Conservation (phyloP, 2,888 invertebrate genomes). For the Nomada flava region DNA sequence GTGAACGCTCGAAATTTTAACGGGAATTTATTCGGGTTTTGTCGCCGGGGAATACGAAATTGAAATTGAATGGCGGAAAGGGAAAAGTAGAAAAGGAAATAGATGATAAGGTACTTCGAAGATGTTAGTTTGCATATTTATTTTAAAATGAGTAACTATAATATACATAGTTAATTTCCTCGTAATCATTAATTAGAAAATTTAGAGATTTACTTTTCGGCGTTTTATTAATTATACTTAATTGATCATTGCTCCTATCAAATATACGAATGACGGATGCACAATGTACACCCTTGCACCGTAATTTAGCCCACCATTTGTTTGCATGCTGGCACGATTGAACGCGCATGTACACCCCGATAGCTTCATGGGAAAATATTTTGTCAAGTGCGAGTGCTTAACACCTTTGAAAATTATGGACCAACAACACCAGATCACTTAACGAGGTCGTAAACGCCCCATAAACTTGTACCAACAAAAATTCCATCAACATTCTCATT, state of each 20-base stretch:
- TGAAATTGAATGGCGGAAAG: neutral
- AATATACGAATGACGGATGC: slow-evolving; percentile 47
- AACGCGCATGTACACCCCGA: slow-evolving; percentile 25
- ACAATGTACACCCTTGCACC: slow-evolving; percentile 22
- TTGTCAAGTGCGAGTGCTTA: slow-evolving; percentile 70
- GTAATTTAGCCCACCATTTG: slow-evolving; percentile 60
- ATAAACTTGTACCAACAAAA: neutral
- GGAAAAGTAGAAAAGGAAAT: too few species aligned
- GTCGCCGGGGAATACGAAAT: neutral
- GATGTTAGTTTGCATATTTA: too few species aligned
- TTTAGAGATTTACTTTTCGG: too few species aligned
- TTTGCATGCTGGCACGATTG: slow-evolving; percentile 47
- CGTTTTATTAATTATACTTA: too few species aligned
- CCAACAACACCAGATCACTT: slow-evolving; percentile 15
- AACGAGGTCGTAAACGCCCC: slow-evolving; percentile 26
- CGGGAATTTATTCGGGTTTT: neutral
- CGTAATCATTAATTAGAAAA: too few species aligned
- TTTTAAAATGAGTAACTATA: too few species aligned
- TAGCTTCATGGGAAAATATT: slow-evolving; percentile 69
- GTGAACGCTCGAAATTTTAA: slow-evolving; percentile 16
- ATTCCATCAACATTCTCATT: neutral
- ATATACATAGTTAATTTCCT: too few species aligned
- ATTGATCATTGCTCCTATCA: slow-evolving; percentile 6
- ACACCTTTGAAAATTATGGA: slow-evolving; percentile 38
- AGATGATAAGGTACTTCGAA: too few species aligned